phyloP scores from a whole-genome alignment of 2,797 vertebrate species.

The Apogon talboti region DNA sequence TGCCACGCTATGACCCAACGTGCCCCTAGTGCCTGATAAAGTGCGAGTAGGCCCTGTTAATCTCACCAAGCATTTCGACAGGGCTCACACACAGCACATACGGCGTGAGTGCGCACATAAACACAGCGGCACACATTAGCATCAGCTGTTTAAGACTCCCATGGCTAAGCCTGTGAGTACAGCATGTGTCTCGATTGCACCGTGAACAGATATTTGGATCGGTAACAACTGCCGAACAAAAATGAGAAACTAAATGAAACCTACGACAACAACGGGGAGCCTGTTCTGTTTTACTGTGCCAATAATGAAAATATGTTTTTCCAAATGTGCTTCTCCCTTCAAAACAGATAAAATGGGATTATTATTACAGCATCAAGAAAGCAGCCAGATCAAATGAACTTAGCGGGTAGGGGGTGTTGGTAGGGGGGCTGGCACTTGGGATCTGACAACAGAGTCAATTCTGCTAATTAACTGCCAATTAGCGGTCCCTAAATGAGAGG shows the following conservation, averaged over 20 bases:
- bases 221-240: slow-evolving; percentile 66
- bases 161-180: slow-evolving; percentile 55
- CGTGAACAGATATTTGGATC: slow-evolving; percentile 55
- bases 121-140: slow-evolving; percentile 64
- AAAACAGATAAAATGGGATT: slow-evolving; percentile 75
- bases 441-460: slow-evolving; percentile 93
- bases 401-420: slow-evolving; percentile 76
- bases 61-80: slow-evolving; percentile 56
- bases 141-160: slow-evolving; percentile 74
- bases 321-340: slow-evolving; percentile 61
- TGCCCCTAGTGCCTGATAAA: slow-evolving; percentile 68
- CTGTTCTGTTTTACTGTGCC: slow-evolving; percentile 53
- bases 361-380: slow-evolving; percentile 85
- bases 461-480: slow-evolving; percentile 98
- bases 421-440: slow-evolving; percentile 86
- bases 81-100: slow-evolving; percentile 50
- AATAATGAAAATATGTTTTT: slow-evolving; percentile 79
- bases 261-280: slow-evolving; percentile 52
- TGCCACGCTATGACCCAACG: slow-evolving; percentile 65
- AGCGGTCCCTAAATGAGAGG: slow-evolving; percentile 95
- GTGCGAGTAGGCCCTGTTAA: slow-evolving; percentile 59
- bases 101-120: slow-evolving; percentile 53
- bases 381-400: slow-evolving; percentile 89
- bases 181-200: slow-evolving; percentile 53
- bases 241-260: slow-evolving; percentile 81